These are phyloP conservation scores for Tiliacea citrago DNA, from an alignment of 2,888 invertebrate genomes.

Conservation along the genomic window DNA sequence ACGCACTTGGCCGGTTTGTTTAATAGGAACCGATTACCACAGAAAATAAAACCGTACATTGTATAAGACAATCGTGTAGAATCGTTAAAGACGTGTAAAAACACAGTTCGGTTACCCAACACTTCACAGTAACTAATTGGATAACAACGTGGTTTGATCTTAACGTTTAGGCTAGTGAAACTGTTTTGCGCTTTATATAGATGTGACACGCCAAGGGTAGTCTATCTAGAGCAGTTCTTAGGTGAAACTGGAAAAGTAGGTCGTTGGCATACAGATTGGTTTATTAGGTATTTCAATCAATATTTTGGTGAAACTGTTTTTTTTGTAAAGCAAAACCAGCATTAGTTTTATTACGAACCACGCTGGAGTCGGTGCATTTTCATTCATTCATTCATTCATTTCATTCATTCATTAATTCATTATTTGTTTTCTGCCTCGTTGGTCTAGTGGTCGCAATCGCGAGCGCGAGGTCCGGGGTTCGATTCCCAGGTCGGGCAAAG, in stretches of 20 bases:
- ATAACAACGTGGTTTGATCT: constrained; percentile 51
- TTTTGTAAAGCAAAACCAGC: neutral
- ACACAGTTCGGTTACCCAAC: constrained; percentile 60
- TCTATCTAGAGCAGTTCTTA: constrained; percentile 51
- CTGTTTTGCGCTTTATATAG: constrained; percentile 44
- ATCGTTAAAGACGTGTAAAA: constrained; percentile 33
- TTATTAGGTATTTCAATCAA: constrained; percentile 16
- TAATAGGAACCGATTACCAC: constrained; percentile 14
- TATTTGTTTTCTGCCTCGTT: no score
- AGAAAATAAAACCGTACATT: constrained; percentile 17
- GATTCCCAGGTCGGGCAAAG: no score
- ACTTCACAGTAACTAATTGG: constrained; percentile 60
- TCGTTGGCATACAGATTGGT: constrained; percentile 18
- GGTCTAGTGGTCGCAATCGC: no score
- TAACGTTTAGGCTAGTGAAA: constrained; percentile 32
- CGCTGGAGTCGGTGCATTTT: no score
- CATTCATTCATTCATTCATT: no score
- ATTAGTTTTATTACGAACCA: no score
- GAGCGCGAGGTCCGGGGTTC: no score
- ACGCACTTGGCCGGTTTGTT: no score
- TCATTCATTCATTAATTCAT: no score
- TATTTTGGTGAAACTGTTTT: constrained; percentile 7
- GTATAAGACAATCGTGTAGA: constrained; percentile 27
- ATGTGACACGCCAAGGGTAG: constrained; percentile 64
- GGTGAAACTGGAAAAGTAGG: constrained; percentile 47